A percentile compares a stretch with the other conserved stretches of the same genome.
Evolutionary conservation across 1,140 invertebrate genomes (phyloP).

Genomic region (Hyposmocoma kahamanoa): DNA sequence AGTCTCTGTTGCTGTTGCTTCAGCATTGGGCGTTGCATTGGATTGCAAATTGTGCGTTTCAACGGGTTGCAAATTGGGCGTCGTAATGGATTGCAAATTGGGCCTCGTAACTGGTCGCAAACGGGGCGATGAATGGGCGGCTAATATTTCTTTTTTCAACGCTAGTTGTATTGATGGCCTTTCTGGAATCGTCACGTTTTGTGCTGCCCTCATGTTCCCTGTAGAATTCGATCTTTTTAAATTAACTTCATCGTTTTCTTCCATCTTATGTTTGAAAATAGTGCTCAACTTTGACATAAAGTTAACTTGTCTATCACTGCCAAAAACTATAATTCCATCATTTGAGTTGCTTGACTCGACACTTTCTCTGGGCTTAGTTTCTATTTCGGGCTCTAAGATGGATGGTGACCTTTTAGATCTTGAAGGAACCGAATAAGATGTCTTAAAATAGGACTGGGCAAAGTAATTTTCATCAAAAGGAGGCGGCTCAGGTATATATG

Average conservation of each 20-base stretch:
- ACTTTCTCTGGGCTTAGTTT: conserved; percentile 44
- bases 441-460: conserved; percentile 37
- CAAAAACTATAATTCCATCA: conserved; percentile 51
- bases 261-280: conserved; percentile 53
- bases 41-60: conserved; percentile 19
- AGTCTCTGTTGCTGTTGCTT: background rate
- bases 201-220: conserved; percentile 24
- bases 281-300: conserved; percentile 58
- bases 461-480: conserved; percentile 59
- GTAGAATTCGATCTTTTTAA: conserved; percentile 51
- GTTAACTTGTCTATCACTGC: conserved; percentile 55
- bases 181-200: conserved; percentile 14
- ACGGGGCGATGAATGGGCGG: conserved; percentile 7
- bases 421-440: conserved; percentile 28
- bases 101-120: conserved; percentile 33
- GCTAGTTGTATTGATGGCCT: conserved; percentile 40
- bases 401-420: conserved; percentile 27
- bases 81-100: background rate
- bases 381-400: conserved; percentile 25
- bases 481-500: conserved; percentile 49
- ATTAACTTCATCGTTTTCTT: conserved; percentile 28
- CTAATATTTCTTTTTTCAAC: conserved; percentile 40
- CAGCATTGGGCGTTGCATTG: conserved; percentile 8
- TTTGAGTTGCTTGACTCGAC: conserved; percentile 45
- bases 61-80: conserved; percentile 28